Percentiles rank a stretch among this genome's conserved stretches.
Conservation (phyloP, 2,113 vertebrate genomes). For the Syngnathus floridae region DNA sequence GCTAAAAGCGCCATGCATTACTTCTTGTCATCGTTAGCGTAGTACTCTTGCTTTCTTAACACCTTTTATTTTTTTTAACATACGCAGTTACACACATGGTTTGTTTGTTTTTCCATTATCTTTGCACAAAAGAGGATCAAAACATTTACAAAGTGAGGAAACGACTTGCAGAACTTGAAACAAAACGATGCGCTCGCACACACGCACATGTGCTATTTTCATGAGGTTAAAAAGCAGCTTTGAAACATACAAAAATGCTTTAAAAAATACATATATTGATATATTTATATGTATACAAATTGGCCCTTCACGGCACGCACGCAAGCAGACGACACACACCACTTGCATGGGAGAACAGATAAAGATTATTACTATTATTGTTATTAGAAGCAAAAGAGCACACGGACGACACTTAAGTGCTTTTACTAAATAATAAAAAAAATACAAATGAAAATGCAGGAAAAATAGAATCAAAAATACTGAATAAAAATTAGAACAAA, state of each 20-base stretch:
- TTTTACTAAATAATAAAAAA: constrained; percentile 30
- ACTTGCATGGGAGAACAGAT: constrained; percentile 33
- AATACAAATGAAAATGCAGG: constrained; percentile 6
- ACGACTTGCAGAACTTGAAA: constrained; percentile 26
- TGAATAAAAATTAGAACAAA: background rate
- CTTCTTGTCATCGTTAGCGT: constrained; percentile 62
- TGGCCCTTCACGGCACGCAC: constrained; percentile 67
- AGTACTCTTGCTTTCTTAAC: constrained; percentile 59
- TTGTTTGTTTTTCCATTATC: constrained; percentile 49
- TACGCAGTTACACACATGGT: constrained; percentile 57
- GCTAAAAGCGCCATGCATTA: constrained; percentile 65
- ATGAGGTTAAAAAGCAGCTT: constrained; percentile 72
- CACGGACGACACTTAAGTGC: constrained; percentile 44
- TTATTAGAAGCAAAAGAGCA: constrained; percentile 14
- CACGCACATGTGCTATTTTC: constrained; percentile 29
- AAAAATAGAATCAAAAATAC: background rate
- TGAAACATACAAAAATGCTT: constrained; percentile 78
- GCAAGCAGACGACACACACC: constrained; percentile 36
- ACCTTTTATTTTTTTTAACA: constrained; percentile 40
- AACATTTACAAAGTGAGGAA: constrained; percentile 68
- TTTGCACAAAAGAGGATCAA: constrained; percentile 58
- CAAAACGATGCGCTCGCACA: constrained; percentile 9
- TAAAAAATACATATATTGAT: constrained; percentile 76
- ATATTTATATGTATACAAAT: constrained; percentile 76
- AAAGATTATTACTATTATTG: background rate